Evolutionary conservation across 2,888 invertebrate species (phyloP), one percentile per base, ranked within the genome.

Genomic region (Melolontha melolontha): DNA sequence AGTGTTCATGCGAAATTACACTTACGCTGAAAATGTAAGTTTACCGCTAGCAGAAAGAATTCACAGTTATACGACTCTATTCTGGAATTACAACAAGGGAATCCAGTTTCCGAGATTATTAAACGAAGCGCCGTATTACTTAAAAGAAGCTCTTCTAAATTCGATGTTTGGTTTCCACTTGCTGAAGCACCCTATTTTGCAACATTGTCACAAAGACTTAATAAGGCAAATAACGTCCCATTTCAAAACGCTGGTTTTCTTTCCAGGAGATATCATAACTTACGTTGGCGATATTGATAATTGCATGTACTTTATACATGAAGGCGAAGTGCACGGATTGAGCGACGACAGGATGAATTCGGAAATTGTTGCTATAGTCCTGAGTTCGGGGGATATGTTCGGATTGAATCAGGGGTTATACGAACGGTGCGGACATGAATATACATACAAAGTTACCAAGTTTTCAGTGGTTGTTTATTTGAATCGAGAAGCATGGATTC

Each of bases 231-330:
- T 78, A 6, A 69, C 75, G 8, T 71, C 74, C n/a, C 65, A 50
- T n/a, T 64, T 78, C 50, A 51, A 68, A 49, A 73, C 74, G 0
- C 47, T 57, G 7, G 69, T 69, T 4, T 76, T 76, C 63, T 77
- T 75, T 57, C 64, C 70, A 11, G 77, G 73, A 0, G 75, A 78
- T 47, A 69, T 69, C n/a, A 73, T 79, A 7, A 71, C 70, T 8
- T 75, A 73, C 51, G 40, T 67, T 6, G 75, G 75, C 1, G 76
- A 77, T 29, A 73, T 74, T 6, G 75, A 78, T 34, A 70, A 71
- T 14, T 70, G 70, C 40, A 78, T 79, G 77, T 79, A 78, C 49
- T 79, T 79, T 47, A 71, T 79, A 1, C 73, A 79, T 39, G 65
- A 70, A 27, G 79, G 79, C 0, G 68, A 71, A 55, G 70, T 78